Base-by-base conservation (phyloP, 2,797 vertebrate species). In the Pteronotus mesoamericanus region DNA sequence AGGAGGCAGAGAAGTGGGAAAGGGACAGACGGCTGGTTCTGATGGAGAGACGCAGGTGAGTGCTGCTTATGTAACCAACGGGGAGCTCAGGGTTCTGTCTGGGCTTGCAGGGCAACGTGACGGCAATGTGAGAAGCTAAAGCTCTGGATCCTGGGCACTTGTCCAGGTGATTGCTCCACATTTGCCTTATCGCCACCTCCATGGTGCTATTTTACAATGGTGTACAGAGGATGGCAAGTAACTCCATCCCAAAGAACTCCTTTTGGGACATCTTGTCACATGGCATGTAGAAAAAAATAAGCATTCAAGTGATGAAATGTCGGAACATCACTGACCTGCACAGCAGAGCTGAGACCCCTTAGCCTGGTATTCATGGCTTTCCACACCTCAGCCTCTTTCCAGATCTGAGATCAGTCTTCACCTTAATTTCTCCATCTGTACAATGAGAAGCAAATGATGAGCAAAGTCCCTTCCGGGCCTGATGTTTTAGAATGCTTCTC, bases 251-350 rank as follows among this genome's bases (percentile, higher is more conserved):
- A 66, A 66, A 51, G 89, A 94, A 75, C 32, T 48, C 57, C 51
- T 90, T 69, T 94, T 89, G 83, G 26, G 22, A 94, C 83, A 94
- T 89, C 80, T 77, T 80, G 86, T 95, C 55, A 6, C 1, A n/a
- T 82, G 91, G 53, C 74, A 91, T 21, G 55, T 46, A 91, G 79
- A 86, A 95, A 88, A 79, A 83, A 94, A 86, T 64, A 94, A 83
- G 55, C 32, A 79, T 86, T 79, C 69, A 71, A 61, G 48, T 72
- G 66, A 78, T 68, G 48, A 95, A 69, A 57, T 85, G 83, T 83
- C 86, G 86, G 88, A 92, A 93, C 26, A 21, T 79, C 64, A 59
- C n/a, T 53, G 37, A 59, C 51, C 53, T 29, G 5, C 19, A 1
- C 11, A 29, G 39, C 18, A 68, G 22, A 78, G 26, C 34, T 32